Conservation (phyloP, 1,140 invertebrate species). For the Drosophila leontia region DNA sequence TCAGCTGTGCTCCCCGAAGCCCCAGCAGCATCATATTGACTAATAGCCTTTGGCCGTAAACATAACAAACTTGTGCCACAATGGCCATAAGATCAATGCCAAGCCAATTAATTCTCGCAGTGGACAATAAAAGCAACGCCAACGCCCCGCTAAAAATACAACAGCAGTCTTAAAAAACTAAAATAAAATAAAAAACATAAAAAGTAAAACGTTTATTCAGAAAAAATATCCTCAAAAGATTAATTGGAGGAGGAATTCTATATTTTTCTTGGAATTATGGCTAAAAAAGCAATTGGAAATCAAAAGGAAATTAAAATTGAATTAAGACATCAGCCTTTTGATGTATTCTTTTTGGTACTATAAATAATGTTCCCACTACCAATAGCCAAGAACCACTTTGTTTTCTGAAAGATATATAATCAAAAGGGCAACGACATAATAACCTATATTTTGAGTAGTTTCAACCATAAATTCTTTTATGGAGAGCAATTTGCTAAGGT, state of each 20-base stretch:
- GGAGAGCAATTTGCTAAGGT: slow-evolving; percentile 28
- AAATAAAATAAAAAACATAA: slow-evolving; percentile 4
- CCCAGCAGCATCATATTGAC: slow-evolving; percentile 46
- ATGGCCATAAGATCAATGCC: slow-evolving; percentile 72
- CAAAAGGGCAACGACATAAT: slow-evolving; percentile 12
- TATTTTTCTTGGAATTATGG: neutral
- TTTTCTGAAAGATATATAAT: slow-evolving; percentile 7
- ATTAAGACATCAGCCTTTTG: neutral
- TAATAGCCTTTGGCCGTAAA: slow-evolving; percentile 74
- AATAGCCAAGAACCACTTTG: neutral
- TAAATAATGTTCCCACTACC: neutral
- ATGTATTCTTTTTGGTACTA: neutral
- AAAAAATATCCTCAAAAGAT: neutral
- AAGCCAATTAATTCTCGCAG: slow-evolving; percentile 67
- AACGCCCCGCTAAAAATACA: slow-evolving; percentile 28
- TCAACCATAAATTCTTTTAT: slow-evolving; percentile 4
- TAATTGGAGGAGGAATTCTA: neutral
- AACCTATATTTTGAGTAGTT: slow-evolving; percentile 9
- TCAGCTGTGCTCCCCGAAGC: slow-evolving; percentile 21
- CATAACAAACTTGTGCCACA: slow-evolving; percentile 54
- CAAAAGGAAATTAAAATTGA: slow-evolving; percentile 1
- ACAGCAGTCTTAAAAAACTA: neutral
- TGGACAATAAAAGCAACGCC: slow-evolving; percentile 54
- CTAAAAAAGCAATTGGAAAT: slow-evolving; percentile 6
- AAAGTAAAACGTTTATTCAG: neutral